Evolutionary conservation across 2,113 vertebrate species (phyloP).

Genomic region (Eulemur macaco): DNA sequence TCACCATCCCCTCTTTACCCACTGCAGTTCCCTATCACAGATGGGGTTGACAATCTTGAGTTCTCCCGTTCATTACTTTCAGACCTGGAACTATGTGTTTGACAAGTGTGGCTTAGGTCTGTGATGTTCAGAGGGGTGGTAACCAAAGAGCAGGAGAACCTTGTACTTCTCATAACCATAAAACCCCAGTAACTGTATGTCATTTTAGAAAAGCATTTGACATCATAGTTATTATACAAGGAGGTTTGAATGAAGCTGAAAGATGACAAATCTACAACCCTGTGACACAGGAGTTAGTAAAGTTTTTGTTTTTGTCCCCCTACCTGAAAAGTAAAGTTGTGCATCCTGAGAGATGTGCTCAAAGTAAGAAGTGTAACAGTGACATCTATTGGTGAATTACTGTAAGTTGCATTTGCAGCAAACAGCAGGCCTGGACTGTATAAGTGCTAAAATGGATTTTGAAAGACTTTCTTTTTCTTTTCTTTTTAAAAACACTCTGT

Average conservation of each 20-base stretch:
- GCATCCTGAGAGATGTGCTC: background rate
- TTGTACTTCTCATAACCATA: background rate
- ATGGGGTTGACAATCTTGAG: background rate
- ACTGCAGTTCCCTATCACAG: background rate
- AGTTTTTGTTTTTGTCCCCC: background rate
- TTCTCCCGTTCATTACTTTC: background rate
- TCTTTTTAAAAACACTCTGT: background rate
- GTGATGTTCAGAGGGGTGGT: background rate
- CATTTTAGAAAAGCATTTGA: conserved; percentile 5
- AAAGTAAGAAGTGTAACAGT: conserved; percentile 62
- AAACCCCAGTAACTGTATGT: background rate
- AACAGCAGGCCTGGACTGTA: background rate
- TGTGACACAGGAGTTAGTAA: background rate
- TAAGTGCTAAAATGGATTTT: background rate
- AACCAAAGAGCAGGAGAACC: background rate
- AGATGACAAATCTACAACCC: background rate
- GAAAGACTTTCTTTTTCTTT: conserved; percentile 37
- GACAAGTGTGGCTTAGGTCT: background rate
- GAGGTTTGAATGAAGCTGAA: background rate
- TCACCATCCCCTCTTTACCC: background rate
- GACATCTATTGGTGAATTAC: conserved; percentile 78
- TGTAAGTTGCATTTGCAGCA: background rate
- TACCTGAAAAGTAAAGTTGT: background rate
- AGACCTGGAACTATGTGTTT: background rate
- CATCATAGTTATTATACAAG: background rate